Base-by-base conservation (phyloP, 2,797 vertebrate species). In the Percopsis omiscomaycus region DNA sequence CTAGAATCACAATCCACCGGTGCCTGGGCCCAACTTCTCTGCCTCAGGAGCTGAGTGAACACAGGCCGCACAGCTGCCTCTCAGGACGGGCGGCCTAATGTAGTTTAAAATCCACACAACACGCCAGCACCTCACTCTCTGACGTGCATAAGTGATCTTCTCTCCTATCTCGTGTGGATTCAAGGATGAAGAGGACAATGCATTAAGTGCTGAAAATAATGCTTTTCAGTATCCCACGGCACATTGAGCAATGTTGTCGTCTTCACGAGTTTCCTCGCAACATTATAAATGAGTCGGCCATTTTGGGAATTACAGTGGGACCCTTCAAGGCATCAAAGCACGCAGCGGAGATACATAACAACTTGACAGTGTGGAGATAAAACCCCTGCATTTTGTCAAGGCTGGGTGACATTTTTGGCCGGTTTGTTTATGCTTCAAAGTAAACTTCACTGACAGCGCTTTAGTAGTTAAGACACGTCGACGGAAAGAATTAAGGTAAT, bases 61-160 rank as follows among this genome's bases (percentile, higher is more conserved):
- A 32, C 55, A 64, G 69, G 44, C 52, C 32, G 60, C 55, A 64
- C 55, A 66, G 70, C 69, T 69, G 56, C 52, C 47, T 57, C 53
- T 66, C 62, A 55, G 56, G 64, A 44, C 45, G 47, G 66, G 56
- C 55, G 74, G 46, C 58, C 66, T 69, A 68, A 66, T 67, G 66
- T 32, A 5, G 11, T 82, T 77, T 75, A 61, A 67, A 72, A 73
- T 59, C 76, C 60, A 64, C 75, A 46, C 62, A 61, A 74, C 68
- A 56, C 69, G 49, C 67, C 50, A 37, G 61, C 59, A 15, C 37
- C 47, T 32, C 44, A 65, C 67, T 80, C 55, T 50, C 55, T 37
- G 61, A 74, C 61, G 73, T 14, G 37, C 27, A 1, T 65, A 69
- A 51, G 64, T 61, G 71, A 67, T 59, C 55, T 44, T 16, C 28